phyloP scores from a whole-genome alignment of 2,113 vertebrate genomes.

The Fukomys damarensis region DNA sequence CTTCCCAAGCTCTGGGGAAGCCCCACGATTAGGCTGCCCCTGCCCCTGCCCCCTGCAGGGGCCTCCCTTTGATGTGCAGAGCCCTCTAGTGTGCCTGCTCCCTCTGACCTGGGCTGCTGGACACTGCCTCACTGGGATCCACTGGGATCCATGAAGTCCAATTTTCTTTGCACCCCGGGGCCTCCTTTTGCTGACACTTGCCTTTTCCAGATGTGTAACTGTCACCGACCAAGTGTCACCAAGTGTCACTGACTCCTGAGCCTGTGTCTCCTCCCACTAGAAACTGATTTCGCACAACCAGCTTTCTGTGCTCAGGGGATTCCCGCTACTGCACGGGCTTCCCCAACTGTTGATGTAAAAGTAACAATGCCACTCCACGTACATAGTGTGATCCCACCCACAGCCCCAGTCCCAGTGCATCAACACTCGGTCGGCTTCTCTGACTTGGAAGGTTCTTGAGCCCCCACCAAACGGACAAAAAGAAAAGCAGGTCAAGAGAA shows the following conservation, averaged over 20 bases:
- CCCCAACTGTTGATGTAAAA: neutral
- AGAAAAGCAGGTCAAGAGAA: neutral
- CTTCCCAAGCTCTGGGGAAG: neutral
- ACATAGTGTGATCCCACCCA: rapidly evolving
- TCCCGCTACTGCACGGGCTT: neutral
- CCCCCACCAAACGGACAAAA: neutral
- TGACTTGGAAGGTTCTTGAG: neutral
- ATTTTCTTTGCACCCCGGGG: neutral
- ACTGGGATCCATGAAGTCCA: neutral
- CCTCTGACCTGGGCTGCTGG: neutral
- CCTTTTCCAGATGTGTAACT: neutral
- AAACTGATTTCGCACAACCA: neutral
- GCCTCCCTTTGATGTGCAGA: neutral
- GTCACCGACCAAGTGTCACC: neutral
- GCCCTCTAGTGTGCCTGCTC: neutral
- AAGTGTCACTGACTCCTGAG: neutral
- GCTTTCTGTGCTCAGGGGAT: neutral
- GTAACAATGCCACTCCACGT: rapidly evolving
- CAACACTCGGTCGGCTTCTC: neutral
- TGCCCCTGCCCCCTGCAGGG: neutral
- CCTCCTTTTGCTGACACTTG: neutral
- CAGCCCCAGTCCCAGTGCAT: rapidly evolving
- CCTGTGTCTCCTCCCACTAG: neutral
- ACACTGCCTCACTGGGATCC: neutral
- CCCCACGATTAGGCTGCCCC: neutral